Base-by-base conservation (phyloP, 2,888 invertebrate genomes). In the Koerneria pararmatus region DNA sequence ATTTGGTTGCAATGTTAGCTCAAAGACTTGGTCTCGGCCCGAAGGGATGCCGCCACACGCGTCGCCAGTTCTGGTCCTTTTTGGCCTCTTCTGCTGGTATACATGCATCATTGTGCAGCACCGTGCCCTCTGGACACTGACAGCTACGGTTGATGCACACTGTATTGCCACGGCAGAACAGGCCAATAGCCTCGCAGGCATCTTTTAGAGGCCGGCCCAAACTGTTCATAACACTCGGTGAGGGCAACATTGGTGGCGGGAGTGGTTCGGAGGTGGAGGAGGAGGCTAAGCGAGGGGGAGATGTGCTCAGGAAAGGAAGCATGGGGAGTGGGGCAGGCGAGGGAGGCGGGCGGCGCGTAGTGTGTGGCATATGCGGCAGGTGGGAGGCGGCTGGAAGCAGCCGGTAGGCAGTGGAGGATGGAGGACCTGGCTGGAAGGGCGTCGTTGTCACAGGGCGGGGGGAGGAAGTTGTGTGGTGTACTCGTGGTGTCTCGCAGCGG, bases 51-150 rank as follows among this genome's bases (percentile, higher is more conserved):
- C 62, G 62, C 62, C 62, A 62, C 35, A 62, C 51, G 3, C 53
- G n/a, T 5, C 62, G 46, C 46, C 46, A 41, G 11, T 11, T 15
- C 34, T 19, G 8, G 27, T 19, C 71, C 73, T 19, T 56, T 49
- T 19, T 54, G 32, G 64, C 77, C 79, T 4, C 56, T 62, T 72
- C 71, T 48, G 75, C 75, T 53, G 80, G 77, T 24, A 79, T 74
- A 61, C 80, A 80, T 49, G 76, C 73, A 65, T 80, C 80, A 54
- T 78, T 74, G 64, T 75, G 76, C 19, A 80, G 74, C 3, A 75
- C 71, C 58, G 73, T 69, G 49, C 75, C 72, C 32, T 74, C 73
- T 0, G 80, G 80, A 64, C 80, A 80, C 63, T 80, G 80, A 60
- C 80, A 80, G 29, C 75, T 74, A 65, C 67, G 70, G 62, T 81